Evolutionary conservation across 2,113 vertebrate genomes (phyloP).

Genomic region (Anarrhichthys ocellatus): DNA sequence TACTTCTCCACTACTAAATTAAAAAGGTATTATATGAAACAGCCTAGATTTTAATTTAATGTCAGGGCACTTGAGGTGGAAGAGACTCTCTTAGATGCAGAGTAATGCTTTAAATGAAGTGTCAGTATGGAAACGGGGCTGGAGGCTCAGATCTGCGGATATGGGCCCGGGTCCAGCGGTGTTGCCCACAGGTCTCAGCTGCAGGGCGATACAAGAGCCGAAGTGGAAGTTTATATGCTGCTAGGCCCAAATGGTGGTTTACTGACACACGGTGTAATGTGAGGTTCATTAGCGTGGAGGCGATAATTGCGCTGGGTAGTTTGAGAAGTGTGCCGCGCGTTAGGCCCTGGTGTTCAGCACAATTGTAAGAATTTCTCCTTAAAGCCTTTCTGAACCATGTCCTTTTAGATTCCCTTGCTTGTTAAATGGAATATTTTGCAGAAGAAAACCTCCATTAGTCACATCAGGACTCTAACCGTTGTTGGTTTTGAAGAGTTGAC

Average conservation of each 20-base stretch:
- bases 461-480: slow-evolving; percentile 13
- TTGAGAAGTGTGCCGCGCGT: slow-evolving; percentile 37
- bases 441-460: slow-evolving; percentile 21
- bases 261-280: slow-evolving; percentile 53
- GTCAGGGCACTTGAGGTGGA: not conserved
- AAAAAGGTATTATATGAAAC: not conserved
- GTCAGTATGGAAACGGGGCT: slow-evolving; percentile 19
- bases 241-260: slow-evolving; percentile 54
- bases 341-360: not conserved
- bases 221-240: slow-evolving; percentile 56
- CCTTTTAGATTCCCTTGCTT: not conserved
- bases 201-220: slow-evolving; percentile 30
- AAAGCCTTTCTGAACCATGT: not conserved
- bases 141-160: slow-evolving; percentile 14
- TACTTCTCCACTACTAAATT: not conserved
- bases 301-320: slow-evolving; percentile 64
- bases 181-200: slow-evolving; percentile 60
- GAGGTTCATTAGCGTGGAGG: slow-evolving; percentile 67
- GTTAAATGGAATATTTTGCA: not conserved
- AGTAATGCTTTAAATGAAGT: not conserved
- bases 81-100: not conserved
- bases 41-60: not conserved
- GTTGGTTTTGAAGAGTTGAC: slow-evolving; percentile 19
- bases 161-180: slow-evolving; percentile 41
- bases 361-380: not conserved